Base-by-base conservation (phyloP, 2,888 invertebrate genomes). In the Xestia sexstrigata region DNA sequence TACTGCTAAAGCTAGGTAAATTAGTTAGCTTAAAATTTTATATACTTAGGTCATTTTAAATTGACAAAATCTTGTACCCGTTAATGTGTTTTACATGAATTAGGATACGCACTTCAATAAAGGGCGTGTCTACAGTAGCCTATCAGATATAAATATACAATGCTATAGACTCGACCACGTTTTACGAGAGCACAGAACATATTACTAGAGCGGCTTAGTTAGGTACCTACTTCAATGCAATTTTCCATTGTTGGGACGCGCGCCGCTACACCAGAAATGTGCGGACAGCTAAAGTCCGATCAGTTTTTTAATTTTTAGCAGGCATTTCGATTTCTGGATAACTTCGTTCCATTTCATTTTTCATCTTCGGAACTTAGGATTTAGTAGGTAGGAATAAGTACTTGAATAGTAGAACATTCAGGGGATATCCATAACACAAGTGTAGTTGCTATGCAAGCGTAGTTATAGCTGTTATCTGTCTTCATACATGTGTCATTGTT, bases 181-280 rank as follows among this genome's bases (percentile, higher is more conserved):
- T 58, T 58, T 79, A 74, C 52, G 42, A 45, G 74, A 52, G 58
- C 66, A n/a, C n/a, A n/a, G n/a, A n/a, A n/a, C n/a, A n/a, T n/a
- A n/a, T n/a, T n/a, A n/a, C n/a, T n/a, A n/a, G n/a, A n/a, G n/a
- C n/a, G n/a, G n/a, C n/a, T n/a, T 58, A 79, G n/a, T 8, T 78
- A 66, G n/a, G 63, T 66, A 79, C 58, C 78, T 62, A 74, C 35
- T 67, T 67, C 67, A 74, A 67, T 79, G 74, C 74, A 74, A 80
- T 79, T 67, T 79, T 35, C 66, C 66, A 74, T 79, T 79, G 80
- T 79, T 58, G 66, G 35, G 17, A 49, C 79, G 79, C 42, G 42
- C 66, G 45, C 49, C 35, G 42, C 73, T 60, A 66, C 58, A 35
- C 65, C 78, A 66, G 78, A 78, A 78, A 79, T 67, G n/a, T 78